These are phyloP conservation scores for Parasteatoda lunata DNA, from an alignment of 2,888 invertebrate species.

Conservation along the genomic window DNA sequence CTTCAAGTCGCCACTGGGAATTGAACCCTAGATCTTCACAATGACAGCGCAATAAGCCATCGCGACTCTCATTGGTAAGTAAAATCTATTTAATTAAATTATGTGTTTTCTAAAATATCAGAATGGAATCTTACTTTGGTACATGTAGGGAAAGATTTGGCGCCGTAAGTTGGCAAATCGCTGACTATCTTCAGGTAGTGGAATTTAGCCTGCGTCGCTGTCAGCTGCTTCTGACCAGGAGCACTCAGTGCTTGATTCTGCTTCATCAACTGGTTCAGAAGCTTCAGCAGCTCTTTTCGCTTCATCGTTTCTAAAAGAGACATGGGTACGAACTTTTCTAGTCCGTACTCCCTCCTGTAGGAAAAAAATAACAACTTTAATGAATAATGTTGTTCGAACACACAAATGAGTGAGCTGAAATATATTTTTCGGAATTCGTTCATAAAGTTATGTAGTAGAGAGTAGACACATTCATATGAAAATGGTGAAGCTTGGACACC, in stretches of 20 bases:
- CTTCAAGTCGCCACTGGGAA: too few species aligned
- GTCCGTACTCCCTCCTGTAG: slow-evolving; percentile 83
- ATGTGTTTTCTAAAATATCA: not conserved
- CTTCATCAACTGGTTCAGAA: slow-evolving; percentile 89
- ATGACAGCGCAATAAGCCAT: too few species aligned
- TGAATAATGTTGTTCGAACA: too few species aligned
- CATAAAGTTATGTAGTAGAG: too few species aligned
- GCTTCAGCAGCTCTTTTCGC: slow-evolving; percentile 87
- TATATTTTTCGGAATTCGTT: too few species aligned
- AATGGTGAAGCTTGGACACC: too few species aligned
- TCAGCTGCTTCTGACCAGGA: slow-evolving; percentile 86
- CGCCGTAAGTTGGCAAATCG: slow-evolving; percentile 92
- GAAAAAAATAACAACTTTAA: too few species aligned
- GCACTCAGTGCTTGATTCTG: slow-evolving; percentile 88
- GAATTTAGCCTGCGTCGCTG: slow-evolving; percentile 86
- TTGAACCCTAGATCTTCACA: too few species aligned
- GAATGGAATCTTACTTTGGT: slow-evolving; percentile 77
- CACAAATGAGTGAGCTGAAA: too few species aligned
- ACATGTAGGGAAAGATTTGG: slow-evolving; percentile 90
- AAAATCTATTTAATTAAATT: too few species aligned
- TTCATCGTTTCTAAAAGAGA: slow-evolving; percentile 91
- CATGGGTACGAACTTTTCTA: slow-evolving; percentile 91
- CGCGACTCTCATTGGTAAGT: too few species aligned
- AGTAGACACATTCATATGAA: too few species aligned
- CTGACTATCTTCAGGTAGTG: slow-evolving; percentile 94